Evolutionary conservation across 1,140 invertebrate genomes (phyloP).

Genomic region (Berghia stephanieae): DNA sequence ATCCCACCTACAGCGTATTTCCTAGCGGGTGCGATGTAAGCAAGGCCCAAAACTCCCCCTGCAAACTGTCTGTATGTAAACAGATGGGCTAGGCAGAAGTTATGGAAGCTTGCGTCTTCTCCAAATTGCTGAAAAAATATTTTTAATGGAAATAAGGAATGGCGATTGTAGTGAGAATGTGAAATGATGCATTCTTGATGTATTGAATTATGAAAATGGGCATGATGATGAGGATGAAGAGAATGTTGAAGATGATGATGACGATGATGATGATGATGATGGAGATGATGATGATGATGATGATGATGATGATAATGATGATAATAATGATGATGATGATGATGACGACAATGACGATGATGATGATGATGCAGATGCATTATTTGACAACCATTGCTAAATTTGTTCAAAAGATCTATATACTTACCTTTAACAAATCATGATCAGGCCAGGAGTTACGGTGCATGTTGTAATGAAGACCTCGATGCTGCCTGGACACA

Average conservation of each 20-base stretch:
- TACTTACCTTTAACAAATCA: constrained; percentile 9
- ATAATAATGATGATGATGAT: neutral
- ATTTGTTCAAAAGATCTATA: neutral
- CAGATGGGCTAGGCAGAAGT: too few species aligned
- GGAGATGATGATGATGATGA: neutral
- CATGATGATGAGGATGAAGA: too few species aligned
- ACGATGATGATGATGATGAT: neutral
- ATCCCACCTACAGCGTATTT: too few species aligned
- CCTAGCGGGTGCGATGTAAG: too few species aligned
- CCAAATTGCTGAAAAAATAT: too few species aligned
- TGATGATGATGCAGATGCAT: neutral
- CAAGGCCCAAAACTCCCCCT: too few species aligned
- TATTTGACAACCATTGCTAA: neutral
- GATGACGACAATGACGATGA: neutral
- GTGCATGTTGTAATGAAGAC: constrained; percentile 24
- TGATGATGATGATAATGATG: neutral
- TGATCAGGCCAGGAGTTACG: neutral
- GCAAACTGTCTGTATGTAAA: too few species aligned
- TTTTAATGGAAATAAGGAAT: constrained; percentile 25
- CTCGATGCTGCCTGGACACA: neutral
- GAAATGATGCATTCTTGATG: neutral
- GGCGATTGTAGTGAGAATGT: neutral
- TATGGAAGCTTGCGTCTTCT: constrained; percentile 33
- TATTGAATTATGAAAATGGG: too few species aligned
- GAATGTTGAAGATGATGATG: neutral